Evolutionary conservation across 2,113 vertebrate species (phyloP), one percentile per base, ranked within the genome.

Genomic region (Apus apus): DNA sequence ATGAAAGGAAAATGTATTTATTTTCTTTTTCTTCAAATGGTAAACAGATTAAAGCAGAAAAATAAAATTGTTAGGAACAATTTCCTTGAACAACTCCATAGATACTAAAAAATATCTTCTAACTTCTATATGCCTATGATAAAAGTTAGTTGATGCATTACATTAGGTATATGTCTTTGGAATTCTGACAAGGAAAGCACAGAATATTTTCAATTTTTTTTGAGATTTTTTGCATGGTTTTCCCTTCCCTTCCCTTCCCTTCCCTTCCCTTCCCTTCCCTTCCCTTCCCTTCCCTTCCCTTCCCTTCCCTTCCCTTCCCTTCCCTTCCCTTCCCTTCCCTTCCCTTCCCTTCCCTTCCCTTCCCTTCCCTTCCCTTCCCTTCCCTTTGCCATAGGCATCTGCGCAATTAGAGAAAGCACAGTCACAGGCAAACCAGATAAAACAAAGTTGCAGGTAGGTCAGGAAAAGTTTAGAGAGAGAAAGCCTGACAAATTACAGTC

Each of bases 31-130:
- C 40, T 43, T 89, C 40, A 61, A 78, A 94, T 74, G 17, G 29
- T 20, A 78, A 75, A 95, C 76, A 32, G 26, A 62, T 73, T 93
- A 90, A 79, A 85, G 66, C 10, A 82, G 54, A 68, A 79, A 78
- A 79, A 61, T 11, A 53, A 79, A 76, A 60, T 61, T 82, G 8
- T 45, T 72, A 87, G 53, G 34, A 75, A 48, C 6, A 72, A 74
- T 25, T 57, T 56, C 45, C 27, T 36, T 79, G 45, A 89, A 85
- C 25, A 82, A 93, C 27, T 92, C 82, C 50, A 78, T 11, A 79
- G 75, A 93, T 57, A 96, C 81, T 57, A 95, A 96, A 94, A 94
- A 96, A 84, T 92, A 93, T 23, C 54, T 89, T 94, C 43, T 92
- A 94, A 94, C n/a, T 73, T 57, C 72, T 68, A 3, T 26, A 85